Percentiles rank a stretch among this genome's conserved stretches.
Evolutionary conservation across 23 tunicate species (phyloP).

Genomic region (Aplidium turbinatum): DNA sequence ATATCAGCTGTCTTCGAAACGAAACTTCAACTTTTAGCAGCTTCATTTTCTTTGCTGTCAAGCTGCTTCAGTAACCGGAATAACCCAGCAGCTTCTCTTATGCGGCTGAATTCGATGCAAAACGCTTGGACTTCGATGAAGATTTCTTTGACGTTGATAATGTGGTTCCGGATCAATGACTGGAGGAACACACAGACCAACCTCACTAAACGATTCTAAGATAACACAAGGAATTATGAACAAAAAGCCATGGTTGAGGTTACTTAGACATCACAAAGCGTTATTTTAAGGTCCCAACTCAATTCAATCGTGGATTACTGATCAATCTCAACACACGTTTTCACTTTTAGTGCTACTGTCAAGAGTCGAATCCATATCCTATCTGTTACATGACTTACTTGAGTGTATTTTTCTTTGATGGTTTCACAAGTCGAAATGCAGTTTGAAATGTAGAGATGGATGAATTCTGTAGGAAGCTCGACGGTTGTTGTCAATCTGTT

Average conservation of each 20-base stretch:
- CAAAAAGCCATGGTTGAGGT: no score
- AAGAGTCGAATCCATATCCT: no score
- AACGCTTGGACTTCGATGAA: conserved; percentile 99
- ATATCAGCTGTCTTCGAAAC: no score
- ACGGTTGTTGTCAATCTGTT: conserved; percentile 91
- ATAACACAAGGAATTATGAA: conserved; percentile 25
- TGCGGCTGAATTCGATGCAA: conserved; percentile 95
- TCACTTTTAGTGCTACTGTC: no score
- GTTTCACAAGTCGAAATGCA: conserved; percentile 97
- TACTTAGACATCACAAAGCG: no score
- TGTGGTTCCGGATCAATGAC: conserved; percentile 85
- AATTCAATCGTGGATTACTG: no score
- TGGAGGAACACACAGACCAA: conserved; percentile 97
- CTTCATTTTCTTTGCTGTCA: conserved; percentile 68
- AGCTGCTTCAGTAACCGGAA: conserved; percentile 88
- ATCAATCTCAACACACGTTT: no score
- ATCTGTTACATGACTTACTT: no score
- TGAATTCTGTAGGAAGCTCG: conserved; percentile 93
- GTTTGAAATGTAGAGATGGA: conserved; percentile 89
- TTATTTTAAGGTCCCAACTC: no score
- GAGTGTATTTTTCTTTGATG: conserved; percentile 90
- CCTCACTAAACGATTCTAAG: conserved; percentile 85
- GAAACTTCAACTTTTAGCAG: no score
- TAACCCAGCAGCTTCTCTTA: conserved; percentile 97
- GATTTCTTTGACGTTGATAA: conserved; percentile 87